Evolutionary conservation across 2,888 invertebrate genomes (phyloP), one percentile per base, ranked within the genome.

Genomic region (Platerodrilus igneus): DNA sequence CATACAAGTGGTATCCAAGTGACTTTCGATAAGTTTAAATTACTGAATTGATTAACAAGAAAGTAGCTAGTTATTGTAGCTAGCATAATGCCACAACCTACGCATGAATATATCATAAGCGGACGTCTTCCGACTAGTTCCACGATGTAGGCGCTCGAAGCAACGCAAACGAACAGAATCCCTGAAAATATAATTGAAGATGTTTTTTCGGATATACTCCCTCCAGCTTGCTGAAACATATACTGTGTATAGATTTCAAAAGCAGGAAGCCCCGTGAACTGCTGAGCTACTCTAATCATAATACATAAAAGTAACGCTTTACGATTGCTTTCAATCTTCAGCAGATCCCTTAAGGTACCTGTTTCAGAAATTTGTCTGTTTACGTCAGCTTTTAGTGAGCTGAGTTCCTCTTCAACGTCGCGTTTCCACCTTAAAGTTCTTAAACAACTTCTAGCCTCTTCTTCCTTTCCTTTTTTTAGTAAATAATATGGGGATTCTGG

Each of bases 401-500:
- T 20, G 33, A 59, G 55, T 29, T 58, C 58, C 6, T 48, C 41
- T 15, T 57, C 52, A 0, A 63, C 53, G 21, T 63, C 45, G 11
- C 47, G 20, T 17, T 49, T 55, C 34, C 58, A 37, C 26, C 48
- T 49, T 5, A 63, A 40, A 31, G 35, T 45, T 28, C 49, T 50
- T 28, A 63, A 43, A 1, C 58, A 51, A 9, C 33, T 32, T 32
- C 47, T 48, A 2, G 63, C 62, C 19, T 57, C 50, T 1, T 52
- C 52, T 7, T 46, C 18, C 18, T 55, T 49, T 1, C 49, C 53
- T 39, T 58, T 56, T 47, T 52, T 57, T 4, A 61, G 34, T 16
- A 49, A 52, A 34, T 50, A 60, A 32, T 60, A 62, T 0, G 63
- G 63, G 2, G 59, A 53, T 68, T 84, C 84, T 9, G 83, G 83